Evolutionary conservation across 2,888 invertebrate genomes (phyloP).

Genomic region (Ennomos erosarius): DNA sequence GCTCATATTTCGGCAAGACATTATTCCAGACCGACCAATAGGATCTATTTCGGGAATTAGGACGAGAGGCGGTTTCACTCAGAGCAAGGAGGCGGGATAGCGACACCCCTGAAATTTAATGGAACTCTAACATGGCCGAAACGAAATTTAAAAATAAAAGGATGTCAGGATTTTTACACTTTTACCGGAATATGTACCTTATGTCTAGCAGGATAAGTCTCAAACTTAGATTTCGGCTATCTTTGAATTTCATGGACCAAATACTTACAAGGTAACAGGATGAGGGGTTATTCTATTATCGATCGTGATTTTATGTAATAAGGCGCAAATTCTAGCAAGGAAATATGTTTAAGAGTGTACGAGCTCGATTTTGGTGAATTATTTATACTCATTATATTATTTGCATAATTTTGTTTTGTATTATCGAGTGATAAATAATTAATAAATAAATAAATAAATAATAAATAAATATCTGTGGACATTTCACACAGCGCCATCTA

Average conservation of each 20-base stretch:
- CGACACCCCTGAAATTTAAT: constrained; percentile 54
- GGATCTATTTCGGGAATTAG: constrained; percentile 67
- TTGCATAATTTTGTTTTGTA: too few relatives aligned
- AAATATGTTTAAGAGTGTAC: not conserved
- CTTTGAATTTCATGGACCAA: constrained; percentile 7
- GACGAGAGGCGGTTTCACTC: constrained; percentile 66
- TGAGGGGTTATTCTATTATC: not conserved
- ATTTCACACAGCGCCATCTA: too few relatives aligned
- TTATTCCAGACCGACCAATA: constrained; percentile 70
- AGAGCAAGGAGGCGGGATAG: constrained; percentile 59
- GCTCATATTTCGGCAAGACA: constrained; percentile 67
- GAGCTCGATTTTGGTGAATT: not conserved
- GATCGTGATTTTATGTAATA: not conserved
- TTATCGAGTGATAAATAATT: too few relatives aligned
- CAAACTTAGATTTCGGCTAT: constrained; percentile 1
- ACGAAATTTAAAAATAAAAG: constrained; percentile 45
- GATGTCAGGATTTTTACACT: constrained; percentile 8
- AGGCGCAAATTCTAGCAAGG: not conserved
- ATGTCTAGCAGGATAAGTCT: not conserved
- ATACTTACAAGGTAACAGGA: constrained; percentile 1
- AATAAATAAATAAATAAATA: too few relatives aligned
- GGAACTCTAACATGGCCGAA: constrained; percentile 53
- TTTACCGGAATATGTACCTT: constrained; percentile 11
- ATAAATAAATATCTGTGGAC: too few relatives aligned
- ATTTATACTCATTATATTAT: not conserved